Conservation (phyloP, 2,113 vertebrate species). For the Petrocephalus microphthalmus region DNA sequence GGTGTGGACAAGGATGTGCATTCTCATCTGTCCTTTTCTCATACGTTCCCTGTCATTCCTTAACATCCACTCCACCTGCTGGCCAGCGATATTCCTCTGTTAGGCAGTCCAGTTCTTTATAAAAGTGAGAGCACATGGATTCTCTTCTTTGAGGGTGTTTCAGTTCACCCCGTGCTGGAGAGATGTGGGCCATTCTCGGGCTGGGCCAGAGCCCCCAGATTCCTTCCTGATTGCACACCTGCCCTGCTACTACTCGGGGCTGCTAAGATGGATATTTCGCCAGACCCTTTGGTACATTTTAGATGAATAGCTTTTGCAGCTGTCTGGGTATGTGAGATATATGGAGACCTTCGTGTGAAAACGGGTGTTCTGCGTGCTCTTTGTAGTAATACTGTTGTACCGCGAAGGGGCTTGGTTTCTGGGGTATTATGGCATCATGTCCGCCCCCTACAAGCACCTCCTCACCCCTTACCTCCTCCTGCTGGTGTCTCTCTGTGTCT, state of each 20-base stretch:
- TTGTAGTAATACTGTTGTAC: background rate
- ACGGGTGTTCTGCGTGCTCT: background rate
- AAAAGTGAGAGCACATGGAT: background rate
- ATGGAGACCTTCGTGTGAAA: background rate
- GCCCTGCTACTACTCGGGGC: background rate
- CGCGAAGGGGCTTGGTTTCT: background rate
- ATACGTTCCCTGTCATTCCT: background rate
- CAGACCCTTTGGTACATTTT: background rate
- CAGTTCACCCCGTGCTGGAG: background rate
- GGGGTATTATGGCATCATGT: background rate
- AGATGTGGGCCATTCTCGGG: background rate
- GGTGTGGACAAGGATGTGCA: background rate
- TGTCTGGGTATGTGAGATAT: background rate
- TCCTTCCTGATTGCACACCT: background rate
- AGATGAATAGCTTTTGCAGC: background rate
- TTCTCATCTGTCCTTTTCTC: background rate
- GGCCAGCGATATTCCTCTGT: background rate
- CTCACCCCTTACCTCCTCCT: background rate
- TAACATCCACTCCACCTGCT: background rate
- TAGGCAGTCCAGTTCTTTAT: background rate
- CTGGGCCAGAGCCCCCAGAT: background rate
- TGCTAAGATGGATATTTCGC: background rate
- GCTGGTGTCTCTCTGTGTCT: background rate
- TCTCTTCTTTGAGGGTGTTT: background rate
- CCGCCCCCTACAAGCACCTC: background rate